phyloP scores from a whole-genome alignment of 2,888 invertebrate genomes.

The Nomada hirtipes region DNA sequence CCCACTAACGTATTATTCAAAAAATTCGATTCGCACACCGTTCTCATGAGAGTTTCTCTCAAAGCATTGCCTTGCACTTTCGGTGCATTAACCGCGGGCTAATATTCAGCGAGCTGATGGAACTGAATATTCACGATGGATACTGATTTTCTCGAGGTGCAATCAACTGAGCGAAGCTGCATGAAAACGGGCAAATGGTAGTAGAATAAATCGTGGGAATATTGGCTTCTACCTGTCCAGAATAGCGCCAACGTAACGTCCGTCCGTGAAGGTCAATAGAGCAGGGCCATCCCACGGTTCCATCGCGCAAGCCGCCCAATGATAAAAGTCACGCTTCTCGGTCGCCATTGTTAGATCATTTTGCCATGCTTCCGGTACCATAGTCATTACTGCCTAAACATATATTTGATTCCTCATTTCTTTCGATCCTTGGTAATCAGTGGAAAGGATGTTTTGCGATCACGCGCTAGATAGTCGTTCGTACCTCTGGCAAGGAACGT shows the following conservation, averaged over 20 bases:
- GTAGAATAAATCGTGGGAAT: constrained; percentile 18
- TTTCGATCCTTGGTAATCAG: neutral
- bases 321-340: constrained; percentile 97
- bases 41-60: constrained; percentile 25
- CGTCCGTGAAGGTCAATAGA: constrained; percentile 98
- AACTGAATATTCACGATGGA: no score
- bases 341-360: constrained; percentile 96
- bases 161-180: constrained; percentile 40
- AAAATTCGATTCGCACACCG: constrained; percentile 17
- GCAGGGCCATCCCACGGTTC: constrained; percentile 99
- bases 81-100: no score
- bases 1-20: neutral
- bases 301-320: constrained; percentile 99
- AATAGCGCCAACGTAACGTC: constrained; percentile 96
- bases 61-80: no score
- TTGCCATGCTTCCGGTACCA: constrained; percentile 99
- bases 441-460: neutral
- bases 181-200: constrained; percentile 41
- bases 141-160: neutral
- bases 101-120: no score
- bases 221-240: constrained; percentile 86
- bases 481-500: constrained; percentile 94
- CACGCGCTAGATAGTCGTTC: neutral
- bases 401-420: neutral
- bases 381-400: constrained; percentile 96